A percentile compares a stretch with the other conserved stretches of the same genome.
Evolutionary conservation across 2,888 invertebrate genomes (phyloP).

Genomic region (Drosophila birchii): DNA sequence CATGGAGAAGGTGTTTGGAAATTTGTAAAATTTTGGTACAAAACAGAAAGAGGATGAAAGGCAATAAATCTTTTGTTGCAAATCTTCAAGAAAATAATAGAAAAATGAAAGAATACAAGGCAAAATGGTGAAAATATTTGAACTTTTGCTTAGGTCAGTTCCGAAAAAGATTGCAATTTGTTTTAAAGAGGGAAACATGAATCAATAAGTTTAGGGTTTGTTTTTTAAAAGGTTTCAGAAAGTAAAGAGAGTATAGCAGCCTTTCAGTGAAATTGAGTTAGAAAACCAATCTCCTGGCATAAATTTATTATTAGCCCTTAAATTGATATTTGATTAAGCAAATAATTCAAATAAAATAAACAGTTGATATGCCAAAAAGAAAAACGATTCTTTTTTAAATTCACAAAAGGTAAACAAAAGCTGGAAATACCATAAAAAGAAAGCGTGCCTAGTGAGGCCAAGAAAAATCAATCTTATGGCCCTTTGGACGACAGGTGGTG

Average conservation of each 20-base stretch:
- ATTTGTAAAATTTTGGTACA: constrained; percentile 14
- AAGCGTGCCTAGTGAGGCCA: background rate
- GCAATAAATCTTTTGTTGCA: constrained; percentile 4
- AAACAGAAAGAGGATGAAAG: background rate
- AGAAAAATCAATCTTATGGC: constrained; percentile 3
- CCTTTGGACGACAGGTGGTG: constrained; percentile 6
- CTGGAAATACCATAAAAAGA: background rate
- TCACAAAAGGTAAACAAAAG: constrained; percentile 1
- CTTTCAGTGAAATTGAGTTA: background rate
- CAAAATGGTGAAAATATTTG: background rate
- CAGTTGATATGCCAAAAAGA: background rate
- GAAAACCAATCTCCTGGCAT: background rate
- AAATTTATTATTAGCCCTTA: background rate
- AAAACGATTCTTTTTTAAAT: background rate
- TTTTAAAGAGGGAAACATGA: background rate
- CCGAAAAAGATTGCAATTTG: background rate
- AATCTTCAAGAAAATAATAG: background rate
- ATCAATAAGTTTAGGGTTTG: background rate
- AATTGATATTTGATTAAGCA: constrained; percentile 11
- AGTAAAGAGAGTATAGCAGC: background rate
- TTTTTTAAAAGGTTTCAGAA: background rate
- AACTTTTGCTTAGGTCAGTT: background rate
- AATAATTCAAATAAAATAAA: background rate
- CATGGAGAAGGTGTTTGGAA: background rate
- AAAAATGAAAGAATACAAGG: background rate